Percentiles rank a stretch among this genome's conserved stretches.
Evolutionary conservation across 2,888 invertebrate species (phyloP).

Genomic region (Megastigmus dorsalis): DNA sequence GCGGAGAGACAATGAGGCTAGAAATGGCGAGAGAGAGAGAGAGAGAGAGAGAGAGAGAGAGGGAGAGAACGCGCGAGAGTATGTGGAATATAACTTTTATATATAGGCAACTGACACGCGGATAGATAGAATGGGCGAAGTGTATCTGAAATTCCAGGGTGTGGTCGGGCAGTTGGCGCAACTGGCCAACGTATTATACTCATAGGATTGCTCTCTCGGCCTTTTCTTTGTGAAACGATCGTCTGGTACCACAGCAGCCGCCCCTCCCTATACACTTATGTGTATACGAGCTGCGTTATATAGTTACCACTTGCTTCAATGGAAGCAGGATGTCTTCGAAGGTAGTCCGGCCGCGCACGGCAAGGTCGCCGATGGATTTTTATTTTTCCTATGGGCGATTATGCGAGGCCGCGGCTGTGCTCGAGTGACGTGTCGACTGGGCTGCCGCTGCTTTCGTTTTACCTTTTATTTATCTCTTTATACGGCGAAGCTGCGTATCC

Average conservation of each 20-base stretch:
- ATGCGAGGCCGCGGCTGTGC: neutral
- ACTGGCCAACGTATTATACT: too few species aligned
- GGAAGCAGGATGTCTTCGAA: slow-evolving; percentile 58
- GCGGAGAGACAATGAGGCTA: slow-evolving; percentile 21
- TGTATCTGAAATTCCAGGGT: slow-evolving; percentile 70
- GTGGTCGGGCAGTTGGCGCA: slow-evolving; percentile 66
- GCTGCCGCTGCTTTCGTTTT: neutral
- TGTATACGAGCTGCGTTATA: too few species aligned
- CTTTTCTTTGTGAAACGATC: slow-evolving; percentile 54
- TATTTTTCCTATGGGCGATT: too few species aligned
- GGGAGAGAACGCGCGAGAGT: neutral
- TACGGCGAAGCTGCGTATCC: neutral
- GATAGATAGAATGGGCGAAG: slow-evolving; percentile 50
- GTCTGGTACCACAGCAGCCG: too few species aligned
- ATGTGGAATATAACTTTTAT: slow-evolving; percentile 22
- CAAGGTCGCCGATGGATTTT: slow-evolving; percentile 57
- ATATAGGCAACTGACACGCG: slow-evolving; percentile 25
- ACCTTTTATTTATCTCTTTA: neutral
- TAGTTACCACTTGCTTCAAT: slow-evolving; percentile 20
- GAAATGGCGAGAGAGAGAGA: neutral
- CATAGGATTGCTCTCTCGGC: too few species aligned
- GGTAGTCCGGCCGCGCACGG: slow-evolving; percentile 54
- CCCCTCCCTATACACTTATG: too few species aligned
- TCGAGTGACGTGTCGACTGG: neutral
- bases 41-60: neutral